Evolutionary conservation across 2,888 invertebrate genomes (phyloP), one percentile per base, ranked within the genome.

Genomic region (Folsomia candida): DNA sequence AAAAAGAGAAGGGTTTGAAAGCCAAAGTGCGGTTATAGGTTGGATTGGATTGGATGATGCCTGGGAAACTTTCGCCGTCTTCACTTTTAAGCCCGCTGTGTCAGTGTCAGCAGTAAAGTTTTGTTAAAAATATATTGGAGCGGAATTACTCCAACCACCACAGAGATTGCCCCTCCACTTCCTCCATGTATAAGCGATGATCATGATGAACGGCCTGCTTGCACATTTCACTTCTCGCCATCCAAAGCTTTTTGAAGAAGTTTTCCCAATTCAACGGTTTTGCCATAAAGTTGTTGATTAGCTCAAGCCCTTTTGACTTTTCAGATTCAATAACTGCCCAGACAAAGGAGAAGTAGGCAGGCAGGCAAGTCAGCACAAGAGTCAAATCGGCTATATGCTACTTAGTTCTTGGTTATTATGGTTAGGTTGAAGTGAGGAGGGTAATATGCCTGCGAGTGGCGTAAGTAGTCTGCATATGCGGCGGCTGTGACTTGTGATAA

Each of bases 41-140:
- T 47, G 47, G 47, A 18, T 47, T 18, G 18, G 47, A 18, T 47
- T 47, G 18, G 9, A 11, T 47, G 9, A 18, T 18, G 9, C 18
- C 47, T 47, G 47, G 29, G 24, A 62, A 64, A 64, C 51, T 64
- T 64, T 57, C 20, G 47, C 22, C n/a, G 20, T 51, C 64, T 47
- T 18, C 25, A 51, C 11, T 51, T n/a, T 14, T 24, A 51, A 51
- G 51, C 47, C 18, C 64, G 62, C 62, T 62, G 28, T 4, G 64
- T 64, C 64, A 64, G 51, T 64, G 64, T 64, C 64, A 64, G 64
- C 64, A 64, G 25, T 64, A 64, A 64, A 64, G 64, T 64, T 64
- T 64, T 28, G 51, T 20, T 47, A 47, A 47, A 47, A 47, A 47
- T 47, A 18, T 18, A 47, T 47, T 47, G 47, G 47, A 47, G 47